Percentiles rank a stretch among this genome's conserved stretches.
Conservation (phyloP, 2,113 vertebrate species). For the Lamprotornis superbus region DNA sequence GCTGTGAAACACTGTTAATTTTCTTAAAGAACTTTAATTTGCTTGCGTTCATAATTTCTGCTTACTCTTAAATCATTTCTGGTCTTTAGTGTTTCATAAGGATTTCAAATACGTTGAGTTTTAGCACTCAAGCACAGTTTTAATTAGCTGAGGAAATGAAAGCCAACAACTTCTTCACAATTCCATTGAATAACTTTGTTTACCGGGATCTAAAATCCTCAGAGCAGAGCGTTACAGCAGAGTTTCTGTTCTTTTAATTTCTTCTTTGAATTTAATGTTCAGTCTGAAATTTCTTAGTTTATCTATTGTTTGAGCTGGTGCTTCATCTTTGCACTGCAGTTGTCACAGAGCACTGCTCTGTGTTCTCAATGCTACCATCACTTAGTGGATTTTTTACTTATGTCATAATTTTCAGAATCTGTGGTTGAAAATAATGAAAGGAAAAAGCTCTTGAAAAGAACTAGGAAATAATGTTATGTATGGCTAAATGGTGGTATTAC, state of each 20-base stretch:
- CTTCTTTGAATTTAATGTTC: not conserved
- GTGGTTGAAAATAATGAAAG: not conserved
- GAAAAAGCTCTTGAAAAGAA: not conserved
- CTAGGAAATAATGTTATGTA: not conserved
- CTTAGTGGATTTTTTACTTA: not conserved
- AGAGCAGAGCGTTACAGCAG: not conserved
- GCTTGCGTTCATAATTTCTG: not conserved
- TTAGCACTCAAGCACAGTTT: not conserved
- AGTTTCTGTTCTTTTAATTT: not conserved
- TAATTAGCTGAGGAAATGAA: conserved; percentile 29
- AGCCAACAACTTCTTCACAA: not conserved
- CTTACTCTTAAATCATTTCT: not conserved
- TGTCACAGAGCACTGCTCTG: not conserved
- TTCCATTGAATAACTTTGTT: not conserved
- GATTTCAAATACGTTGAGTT: not conserved
- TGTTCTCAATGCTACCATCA: not conserved
- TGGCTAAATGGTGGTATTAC: not conserved
- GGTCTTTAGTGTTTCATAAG: not conserved
- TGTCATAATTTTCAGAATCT: not conserved
- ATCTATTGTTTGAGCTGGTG: not conserved
- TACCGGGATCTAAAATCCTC: not conserved
- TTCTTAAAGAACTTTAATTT: not conserved
- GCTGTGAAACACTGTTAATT: not conserved
- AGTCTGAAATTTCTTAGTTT: not conserved
- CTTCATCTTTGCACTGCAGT: not conserved